Evolutionary conservation across 2,888 invertebrate species (phyloP).

Genomic region (Hyposoter dolosus): DNA sequence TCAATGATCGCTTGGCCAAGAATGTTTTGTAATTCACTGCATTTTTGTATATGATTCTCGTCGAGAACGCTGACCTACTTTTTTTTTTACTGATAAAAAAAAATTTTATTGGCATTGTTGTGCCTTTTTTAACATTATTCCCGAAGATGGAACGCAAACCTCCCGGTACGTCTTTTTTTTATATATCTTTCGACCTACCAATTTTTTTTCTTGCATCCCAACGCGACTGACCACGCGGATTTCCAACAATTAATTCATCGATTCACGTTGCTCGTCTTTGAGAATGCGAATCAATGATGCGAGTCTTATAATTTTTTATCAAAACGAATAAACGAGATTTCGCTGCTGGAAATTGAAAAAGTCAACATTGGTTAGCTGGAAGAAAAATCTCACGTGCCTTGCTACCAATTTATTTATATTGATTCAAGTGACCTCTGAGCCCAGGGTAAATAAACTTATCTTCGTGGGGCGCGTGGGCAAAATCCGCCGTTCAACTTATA

Average conservation of each 20-base stretch:
- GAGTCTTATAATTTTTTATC: background rate
- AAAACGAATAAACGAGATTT: background rate
- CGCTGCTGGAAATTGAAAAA: background rate
- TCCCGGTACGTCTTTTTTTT: too few relatives aligned
- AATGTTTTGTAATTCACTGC: conserved; percentile 23
- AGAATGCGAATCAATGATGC: background rate
- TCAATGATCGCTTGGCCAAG: conserved; percentile 25
- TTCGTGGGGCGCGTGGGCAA: conserved; percentile 12
- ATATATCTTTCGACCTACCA: too few relatives aligned
- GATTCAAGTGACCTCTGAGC: background rate
- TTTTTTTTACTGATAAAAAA: background rate
- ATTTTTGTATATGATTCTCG: background rate
- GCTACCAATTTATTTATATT: conserved; percentile 5
- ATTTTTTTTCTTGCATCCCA: too few relatives aligned
- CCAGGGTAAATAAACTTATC: conserved; percentile 14
- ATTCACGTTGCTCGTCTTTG: too few relatives aligned
- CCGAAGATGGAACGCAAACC: too few relatives aligned
- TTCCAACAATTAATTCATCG: too few relatives aligned
- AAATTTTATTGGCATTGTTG: background rate
- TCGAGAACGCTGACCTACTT: background rate
- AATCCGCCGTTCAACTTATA: background rate
- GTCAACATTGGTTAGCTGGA: background rate
- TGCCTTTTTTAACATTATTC: background rate
- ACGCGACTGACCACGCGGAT: too few relatives aligned
- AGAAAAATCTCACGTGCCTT: conserved; percentile 1